Conservation (phyloP, 2,888 invertebrate species). For the Malthinus flaveolus region DNA sequence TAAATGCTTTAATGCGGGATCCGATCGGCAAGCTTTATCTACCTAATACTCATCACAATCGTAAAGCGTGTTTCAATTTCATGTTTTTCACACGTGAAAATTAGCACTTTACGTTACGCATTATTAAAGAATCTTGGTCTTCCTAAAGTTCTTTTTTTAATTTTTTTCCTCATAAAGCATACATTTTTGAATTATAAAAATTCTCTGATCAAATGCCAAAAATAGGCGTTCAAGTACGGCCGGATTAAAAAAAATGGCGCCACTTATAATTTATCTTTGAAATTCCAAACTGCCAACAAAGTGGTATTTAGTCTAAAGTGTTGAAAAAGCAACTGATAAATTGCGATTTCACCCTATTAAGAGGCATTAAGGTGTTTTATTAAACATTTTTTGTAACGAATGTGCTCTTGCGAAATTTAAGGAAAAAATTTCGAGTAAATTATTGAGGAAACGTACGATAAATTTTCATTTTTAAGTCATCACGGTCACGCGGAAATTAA, state of each 20-base stretch:
- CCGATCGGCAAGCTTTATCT: no score
- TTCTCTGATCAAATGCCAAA: conserved; percentile 11
- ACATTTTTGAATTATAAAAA: neutral
- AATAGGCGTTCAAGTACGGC: conserved; percentile 10
- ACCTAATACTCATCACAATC: no score
- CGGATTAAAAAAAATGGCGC: conserved; percentile 22
- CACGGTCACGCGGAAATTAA: conserved; percentile 1
- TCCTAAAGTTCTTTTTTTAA: no score
- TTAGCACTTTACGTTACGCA: no score
- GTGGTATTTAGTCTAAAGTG: conserved; percentile 25
- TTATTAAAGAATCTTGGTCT: no score
- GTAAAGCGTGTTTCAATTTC: no score
- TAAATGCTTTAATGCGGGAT: neutral
- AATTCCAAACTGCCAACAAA: conserved; percentile 17
- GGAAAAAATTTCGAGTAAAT: neutral
- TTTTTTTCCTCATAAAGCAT: no score
- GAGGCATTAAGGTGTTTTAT: neutral
- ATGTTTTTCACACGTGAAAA: no score
- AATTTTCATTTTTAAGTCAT: conserved; percentile 1
- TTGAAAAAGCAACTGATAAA: conserved; percentile 16
- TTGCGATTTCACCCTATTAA: neutral
- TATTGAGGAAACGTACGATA: conserved; percentile 2
- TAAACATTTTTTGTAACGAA: neutral
- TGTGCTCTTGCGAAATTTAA: neutral
- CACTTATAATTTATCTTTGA: conserved; percentile 23